Evolutionary conservation across 2,888 invertebrate genomes (phyloP).

Genomic region (Saturnia pavonia): DNA sequence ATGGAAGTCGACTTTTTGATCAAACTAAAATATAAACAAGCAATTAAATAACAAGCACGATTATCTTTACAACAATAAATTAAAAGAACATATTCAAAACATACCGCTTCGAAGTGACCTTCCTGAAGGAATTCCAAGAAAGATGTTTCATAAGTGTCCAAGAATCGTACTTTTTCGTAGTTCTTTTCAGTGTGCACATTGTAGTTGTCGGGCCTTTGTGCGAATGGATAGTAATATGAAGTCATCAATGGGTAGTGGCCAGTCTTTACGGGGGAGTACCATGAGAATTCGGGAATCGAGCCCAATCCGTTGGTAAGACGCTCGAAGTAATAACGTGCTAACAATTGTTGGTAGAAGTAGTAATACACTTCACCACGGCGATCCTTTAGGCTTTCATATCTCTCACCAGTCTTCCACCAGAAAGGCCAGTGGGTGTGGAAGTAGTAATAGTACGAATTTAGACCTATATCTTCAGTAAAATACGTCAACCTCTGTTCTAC

Average conservation of each 20-base stretch:
- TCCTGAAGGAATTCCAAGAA: constrained; percentile 77
- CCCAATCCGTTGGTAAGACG: constrained; percentile 84
- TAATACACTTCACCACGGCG: constrained; percentile 85
- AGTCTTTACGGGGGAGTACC: constrained; percentile 80
- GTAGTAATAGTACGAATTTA: constrained; percentile 85
- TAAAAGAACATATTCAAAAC: neutral
- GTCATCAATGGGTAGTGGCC: constrained; percentile 55
- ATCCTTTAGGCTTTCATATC: constrained; percentile 72
- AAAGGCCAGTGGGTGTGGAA: constrained; percentile 84
- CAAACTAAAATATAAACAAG: constrained; percentile 47
- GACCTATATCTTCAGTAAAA: constrained; percentile 86
- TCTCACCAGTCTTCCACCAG: constrained; percentile 82
- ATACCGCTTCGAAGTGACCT: constrained; percentile 83
- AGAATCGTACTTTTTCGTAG: constrained; percentile 74
- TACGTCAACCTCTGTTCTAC: constrained; percentile 83
- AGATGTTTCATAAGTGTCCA: constrained; percentile 82
- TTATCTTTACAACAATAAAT: neutral
- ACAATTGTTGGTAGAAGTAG: constrained; percentile 84
- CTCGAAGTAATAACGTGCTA: constrained; percentile 87
- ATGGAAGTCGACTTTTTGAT: constrained; percentile 57
- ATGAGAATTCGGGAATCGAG: constrained; percentile 83
- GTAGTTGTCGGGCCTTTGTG: constrained; percentile 83
- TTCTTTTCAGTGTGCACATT: constrained; percentile 76
- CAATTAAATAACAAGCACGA: neutral
- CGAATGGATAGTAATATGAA: constrained; percentile 68